Evolutionary conservation across 1,140 invertebrate species (phyloP), one percentile per base, ranked within the genome.

Genomic region (Saccostrea echinata): DNA sequence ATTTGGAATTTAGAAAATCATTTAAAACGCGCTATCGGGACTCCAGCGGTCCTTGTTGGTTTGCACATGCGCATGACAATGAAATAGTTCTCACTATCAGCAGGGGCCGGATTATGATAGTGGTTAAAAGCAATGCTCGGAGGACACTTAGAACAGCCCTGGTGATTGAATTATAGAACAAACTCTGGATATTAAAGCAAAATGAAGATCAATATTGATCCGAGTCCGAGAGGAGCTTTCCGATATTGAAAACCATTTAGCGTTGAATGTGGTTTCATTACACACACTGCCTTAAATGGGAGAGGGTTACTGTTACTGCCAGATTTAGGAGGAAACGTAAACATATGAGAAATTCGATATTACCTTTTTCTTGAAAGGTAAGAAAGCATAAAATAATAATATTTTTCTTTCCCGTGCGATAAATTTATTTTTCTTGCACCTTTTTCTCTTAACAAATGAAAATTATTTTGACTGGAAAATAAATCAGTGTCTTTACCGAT

Each of bases 121-220:
- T 52, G 52, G 81, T 53, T 52, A 83, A 83, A 51, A 51, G 43
- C 35, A 83, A 83, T 51, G 43, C 35, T 83, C 35, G n/a, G 35
- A 51, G 43, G 52, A 83, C 81, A 83, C 35, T 52, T 83, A 52
- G 43, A 52, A 53, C 52, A 52, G 81, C 81, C 81, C 43, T 11
- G 81, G 81, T 83, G 81, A 83, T 83, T 83, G 81, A 83, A 83
- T 83, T 83, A 83, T 51, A 53, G 81, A 83, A 83, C 81, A 83
- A 83, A 83, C 81, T 52, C 52, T 83, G 81, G 81, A 83, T 83
- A 83, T 83, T 83, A 83, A 83, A 83, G 81, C 81, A 83, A 53
- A 83, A 83, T 83, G 52, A 83, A 53, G 81, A 83, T 83, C 81
- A 83, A 83, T 83, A 83, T 52, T 52, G 52, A 52, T 52, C 52